phyloP scores from a whole-genome alignment of 1,140 invertebrate genomes.

The Macrobrachium rosenbergii region DNA sequence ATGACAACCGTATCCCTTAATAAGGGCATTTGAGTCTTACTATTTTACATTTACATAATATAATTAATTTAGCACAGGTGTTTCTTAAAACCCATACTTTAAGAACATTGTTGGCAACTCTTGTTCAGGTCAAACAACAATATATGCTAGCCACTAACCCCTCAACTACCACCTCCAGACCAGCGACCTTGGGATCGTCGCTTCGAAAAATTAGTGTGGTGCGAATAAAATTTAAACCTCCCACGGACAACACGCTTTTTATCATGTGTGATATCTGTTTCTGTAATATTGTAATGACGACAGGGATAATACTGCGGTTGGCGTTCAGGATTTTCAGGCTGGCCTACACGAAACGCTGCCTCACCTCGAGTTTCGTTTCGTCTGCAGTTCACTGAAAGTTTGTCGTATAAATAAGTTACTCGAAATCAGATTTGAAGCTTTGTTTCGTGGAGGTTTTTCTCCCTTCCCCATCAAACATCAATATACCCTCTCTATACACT shows the following conservation, averaged over 20 bases:
- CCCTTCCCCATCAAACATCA: too few relatives aligned
- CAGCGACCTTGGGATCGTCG: conserved; percentile 3
- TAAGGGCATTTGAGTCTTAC: neutral
- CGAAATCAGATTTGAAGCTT: too few relatives aligned
- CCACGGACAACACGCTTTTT: neutral
- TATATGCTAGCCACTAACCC: conserved; percentile 10
- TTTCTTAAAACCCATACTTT: neutral
- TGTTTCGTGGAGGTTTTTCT: too few relatives aligned
- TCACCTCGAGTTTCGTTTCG: too few relatives aligned
- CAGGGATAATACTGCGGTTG: neutral
- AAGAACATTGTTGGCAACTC: neutral
- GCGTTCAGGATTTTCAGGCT: neutral
- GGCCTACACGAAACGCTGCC: too few relatives aligned
- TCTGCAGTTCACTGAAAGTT: neutral
- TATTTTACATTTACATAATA: neutral
- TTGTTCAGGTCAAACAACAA: neutral
- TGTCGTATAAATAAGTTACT: neutral
- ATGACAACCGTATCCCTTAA: too few relatives aligned
- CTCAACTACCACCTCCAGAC: neutral
- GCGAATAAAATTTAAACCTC: too few relatives aligned
- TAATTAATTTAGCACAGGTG: neutral
- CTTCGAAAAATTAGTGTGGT: neutral
- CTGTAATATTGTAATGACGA: neutral
- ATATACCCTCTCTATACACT: too few relatives aligned
- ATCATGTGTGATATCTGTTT: neutral